These are phyloP conservation scores for Bucorvus abyssinicus DNA, from an alignment of 2,797 vertebrate genomes.

Conservation along the genomic window DNA sequence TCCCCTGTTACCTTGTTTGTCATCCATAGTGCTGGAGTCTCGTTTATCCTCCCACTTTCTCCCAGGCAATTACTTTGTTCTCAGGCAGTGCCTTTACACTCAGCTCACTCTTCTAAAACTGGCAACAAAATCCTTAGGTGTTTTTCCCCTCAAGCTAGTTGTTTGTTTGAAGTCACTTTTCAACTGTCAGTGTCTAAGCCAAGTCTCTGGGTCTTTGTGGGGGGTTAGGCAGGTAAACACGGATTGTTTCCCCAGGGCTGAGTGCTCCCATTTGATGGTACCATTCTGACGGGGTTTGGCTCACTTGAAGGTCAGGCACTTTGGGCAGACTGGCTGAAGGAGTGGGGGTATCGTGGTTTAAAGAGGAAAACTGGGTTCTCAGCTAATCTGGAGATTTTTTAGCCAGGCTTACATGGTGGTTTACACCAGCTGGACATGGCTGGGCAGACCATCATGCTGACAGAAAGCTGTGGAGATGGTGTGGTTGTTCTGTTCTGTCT, in stretches of 20 bases:
- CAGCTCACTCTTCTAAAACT: not conserved
- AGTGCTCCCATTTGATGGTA: not conserved
- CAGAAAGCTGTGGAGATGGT: not conserved
- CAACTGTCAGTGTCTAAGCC: not conserved
- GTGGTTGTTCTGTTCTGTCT: not conserved
- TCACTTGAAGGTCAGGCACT: not conserved
- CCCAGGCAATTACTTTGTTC: slow-evolving; percentile 1
- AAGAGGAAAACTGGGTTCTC: not conserved
- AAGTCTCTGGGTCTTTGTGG: not conserved
- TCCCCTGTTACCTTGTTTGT: not conserved
- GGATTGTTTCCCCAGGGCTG: not conserved
- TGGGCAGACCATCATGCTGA: not conserved
- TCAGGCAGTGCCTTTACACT: not conserved
- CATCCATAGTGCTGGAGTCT: not conserved
- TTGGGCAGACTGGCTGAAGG: not conserved
- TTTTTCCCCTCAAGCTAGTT: not conserved
- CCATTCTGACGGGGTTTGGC: not conserved
- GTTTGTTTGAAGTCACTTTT: not conserved
- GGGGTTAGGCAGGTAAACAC: not conserved
- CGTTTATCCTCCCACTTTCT: not conserved
- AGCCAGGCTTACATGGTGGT: not conserved
- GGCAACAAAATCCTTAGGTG: not conserved
- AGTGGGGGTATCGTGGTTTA: not conserved
- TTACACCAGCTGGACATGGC: not conserved
- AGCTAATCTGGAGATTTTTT: not conserved